Evolutionary conservation across 1,140 invertebrate genomes (phyloP), one percentile per base, ranked within the genome.

Genomic region (Agrypnia vestita): DNA sequence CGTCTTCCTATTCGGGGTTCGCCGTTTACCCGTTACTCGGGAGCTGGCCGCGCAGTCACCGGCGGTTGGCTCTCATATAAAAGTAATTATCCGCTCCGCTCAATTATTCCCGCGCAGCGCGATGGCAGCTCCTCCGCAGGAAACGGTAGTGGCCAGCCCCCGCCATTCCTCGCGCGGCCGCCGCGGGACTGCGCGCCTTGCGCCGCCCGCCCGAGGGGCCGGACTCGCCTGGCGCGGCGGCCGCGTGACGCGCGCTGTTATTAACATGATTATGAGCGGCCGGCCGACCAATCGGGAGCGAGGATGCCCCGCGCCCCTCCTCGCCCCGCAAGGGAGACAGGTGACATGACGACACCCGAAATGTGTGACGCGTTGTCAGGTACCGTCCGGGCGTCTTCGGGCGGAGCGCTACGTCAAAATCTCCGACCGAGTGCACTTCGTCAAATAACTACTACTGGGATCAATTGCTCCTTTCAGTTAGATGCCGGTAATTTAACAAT

Each of bases 11-110:
- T 67, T 67, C 62, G 35, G 62, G 6, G 62, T 47, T 8, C 62
- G 15, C 7, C 6, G 43, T 46, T 47, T 10, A 13, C 62, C 44
- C 17, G 62, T 21, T 62, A 35, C 10, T 62, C 25, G 21, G 19
- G 21, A 8, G 62, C 9, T 15, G 4, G 9, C 17, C 13, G 62
- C 17, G 15, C 6, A 59, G 55, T 19, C 21, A 59, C 15, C 17
- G 17, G 55, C 62, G 35, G 62, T 17, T 21, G 77, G 44, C 35
- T 56, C 74, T 55, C 74, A 81, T 77, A 77, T 71, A 77, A 77
- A 81, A 77, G 79, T 81, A 81, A 81, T 81, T 81, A 81, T 81
- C 79, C 53, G 64, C 25, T 46, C 9, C 17, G 73, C 19, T 73
- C 59, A 76, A 80, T 80, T 80, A 80, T 80, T 80, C 79, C 59